These are phyloP conservation scores for Brachyrhaphis roseni DNA, from an alignment of 2,797 vertebrate genomes.

Conservation along the genomic window DNA sequence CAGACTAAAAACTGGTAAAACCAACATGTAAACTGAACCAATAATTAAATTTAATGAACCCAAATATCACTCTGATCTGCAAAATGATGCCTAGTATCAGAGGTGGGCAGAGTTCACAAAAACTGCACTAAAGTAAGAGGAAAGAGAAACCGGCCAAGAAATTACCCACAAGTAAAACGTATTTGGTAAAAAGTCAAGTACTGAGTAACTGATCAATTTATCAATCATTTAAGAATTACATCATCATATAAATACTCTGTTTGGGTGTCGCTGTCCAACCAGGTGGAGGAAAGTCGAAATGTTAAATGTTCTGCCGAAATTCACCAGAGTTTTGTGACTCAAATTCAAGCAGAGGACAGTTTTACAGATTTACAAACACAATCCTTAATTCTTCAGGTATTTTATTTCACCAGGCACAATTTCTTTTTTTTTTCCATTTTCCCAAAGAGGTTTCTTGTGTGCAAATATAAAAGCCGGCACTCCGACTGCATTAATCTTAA, in stretches of 20 bases:
- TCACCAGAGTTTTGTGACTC: not conserved
- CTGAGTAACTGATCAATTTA: too few relatives aligned
- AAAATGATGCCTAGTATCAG: too few relatives aligned
- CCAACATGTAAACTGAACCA: not conserved
- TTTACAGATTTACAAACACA: not conserved
- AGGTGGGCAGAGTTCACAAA: too few relatives aligned
- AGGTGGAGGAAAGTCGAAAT: not conserved
- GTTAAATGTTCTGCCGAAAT: not conserved
- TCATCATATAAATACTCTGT: not conserved
- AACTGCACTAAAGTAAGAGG: too few relatives aligned
- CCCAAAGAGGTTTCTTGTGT: slow-evolving; percentile 38
- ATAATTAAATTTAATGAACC: not conserved
- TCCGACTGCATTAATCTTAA: slow-evolving; percentile 75
- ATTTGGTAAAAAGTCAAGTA: too few relatives aligned
- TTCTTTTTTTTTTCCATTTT: not conserved
- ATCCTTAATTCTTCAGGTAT: not conserved
- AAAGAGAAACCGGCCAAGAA: too few relatives aligned
- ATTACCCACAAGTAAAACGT: too few relatives aligned
- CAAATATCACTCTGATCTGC: not conserved
- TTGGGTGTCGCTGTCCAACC: not conserved
- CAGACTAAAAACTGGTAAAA: not conserved
- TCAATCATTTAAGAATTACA: too few relatives aligned
- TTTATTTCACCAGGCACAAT: not conserved
- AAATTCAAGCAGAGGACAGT: not conserved
- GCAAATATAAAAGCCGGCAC: slow-evolving; percentile 59